Evolutionary conservation across 2,888 invertebrate genomes (phyloP).

Genomic region (Agapetus fuscipes): DNA sequence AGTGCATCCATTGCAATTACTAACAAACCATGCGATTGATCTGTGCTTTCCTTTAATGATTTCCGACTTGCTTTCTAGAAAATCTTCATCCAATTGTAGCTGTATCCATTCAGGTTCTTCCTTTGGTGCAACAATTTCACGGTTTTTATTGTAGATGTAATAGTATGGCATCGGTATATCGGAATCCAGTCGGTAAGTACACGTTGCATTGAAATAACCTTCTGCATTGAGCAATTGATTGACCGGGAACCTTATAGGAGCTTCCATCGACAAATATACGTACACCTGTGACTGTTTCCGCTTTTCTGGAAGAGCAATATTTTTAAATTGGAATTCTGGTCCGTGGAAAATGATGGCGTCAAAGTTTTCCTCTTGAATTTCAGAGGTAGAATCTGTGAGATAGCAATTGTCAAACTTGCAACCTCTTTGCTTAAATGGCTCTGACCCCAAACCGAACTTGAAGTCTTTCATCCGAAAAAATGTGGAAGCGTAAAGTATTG

Average conservation of each 20-base stretch:
- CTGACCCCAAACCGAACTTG: slow-evolving; percentile 32
- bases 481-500: too few relatives aligned
- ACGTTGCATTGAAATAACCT: slow-evolving; percentile 45
- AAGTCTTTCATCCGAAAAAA: too few relatives aligned
- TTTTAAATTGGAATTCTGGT: slow-evolving; percentile 32
- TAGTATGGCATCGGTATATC: slow-evolving; percentile 38
- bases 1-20: slow-evolving; percentile 28
- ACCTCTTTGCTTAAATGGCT: slow-evolving; percentile 26
- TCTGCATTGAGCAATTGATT: slow-evolving; percentile 25
- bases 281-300: slow-evolving; percentile 34
- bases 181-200: slow-evolving; percentile 45
- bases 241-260: slow-evolving; percentile 27
- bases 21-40: slow-evolving; percentile 37
- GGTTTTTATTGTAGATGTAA: slow-evolving; percentile 27
- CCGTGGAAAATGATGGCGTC: slow-evolving; percentile 46
- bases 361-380: slow-evolving; percentile 31
- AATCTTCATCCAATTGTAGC: too few relatives aligned
- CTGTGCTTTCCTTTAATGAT: slow-evolving; percentile 35
- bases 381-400: slow-evolving; percentile 31
- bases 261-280: slow-evolving; percentile 41
- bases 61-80: too few relatives aligned
- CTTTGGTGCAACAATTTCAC: slow-evolving; percentile 26
- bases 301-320: slow-evolving; percentile 1
- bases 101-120: slow-evolving; percentile 23
- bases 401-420: slow-evolving; percentile 37